Conservation (phyloP, 2,113 vertebrate species). For the Eurypyga helias region DNA sequence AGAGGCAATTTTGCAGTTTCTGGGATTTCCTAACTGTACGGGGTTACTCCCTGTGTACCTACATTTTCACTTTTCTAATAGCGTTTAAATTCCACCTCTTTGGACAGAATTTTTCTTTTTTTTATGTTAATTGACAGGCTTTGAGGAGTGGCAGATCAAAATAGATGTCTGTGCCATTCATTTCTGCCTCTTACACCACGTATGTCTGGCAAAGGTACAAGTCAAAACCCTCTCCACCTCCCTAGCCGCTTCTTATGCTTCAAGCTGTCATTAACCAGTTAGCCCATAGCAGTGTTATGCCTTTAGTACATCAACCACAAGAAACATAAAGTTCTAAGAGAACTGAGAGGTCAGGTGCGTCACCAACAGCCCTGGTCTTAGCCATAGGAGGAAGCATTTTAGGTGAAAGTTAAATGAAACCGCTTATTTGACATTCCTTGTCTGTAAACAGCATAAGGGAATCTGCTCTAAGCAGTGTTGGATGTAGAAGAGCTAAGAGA, state of each 20-base stretch:
- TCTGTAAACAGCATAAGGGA: neutral
- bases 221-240: neutral
- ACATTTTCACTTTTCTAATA: neutral
- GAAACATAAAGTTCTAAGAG: neutral
- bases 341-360: neutral
- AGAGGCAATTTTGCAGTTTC: neutral
- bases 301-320: neutral
- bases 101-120: neutral
- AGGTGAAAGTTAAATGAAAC: neutral
- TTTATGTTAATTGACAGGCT: neutral
- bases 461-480: neutral
- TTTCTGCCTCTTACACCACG: fast-evolving
- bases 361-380: neutral
- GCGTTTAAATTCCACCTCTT: neutral
- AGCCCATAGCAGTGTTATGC: neutral
- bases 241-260: neutral
- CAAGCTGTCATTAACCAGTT: neutral
- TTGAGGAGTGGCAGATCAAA: neutral
- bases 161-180: neutral
- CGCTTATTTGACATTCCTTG: neutral
- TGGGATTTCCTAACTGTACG: neutral
- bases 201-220: neutral
- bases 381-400: neutral
- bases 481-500: neutral
- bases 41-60: neutral